Percentiles rank a stretch among this genome's conserved stretches.
phyloP scores from a whole-genome alignment of 2,888 invertebrate species.

The Smittia aterrima region DNA sequence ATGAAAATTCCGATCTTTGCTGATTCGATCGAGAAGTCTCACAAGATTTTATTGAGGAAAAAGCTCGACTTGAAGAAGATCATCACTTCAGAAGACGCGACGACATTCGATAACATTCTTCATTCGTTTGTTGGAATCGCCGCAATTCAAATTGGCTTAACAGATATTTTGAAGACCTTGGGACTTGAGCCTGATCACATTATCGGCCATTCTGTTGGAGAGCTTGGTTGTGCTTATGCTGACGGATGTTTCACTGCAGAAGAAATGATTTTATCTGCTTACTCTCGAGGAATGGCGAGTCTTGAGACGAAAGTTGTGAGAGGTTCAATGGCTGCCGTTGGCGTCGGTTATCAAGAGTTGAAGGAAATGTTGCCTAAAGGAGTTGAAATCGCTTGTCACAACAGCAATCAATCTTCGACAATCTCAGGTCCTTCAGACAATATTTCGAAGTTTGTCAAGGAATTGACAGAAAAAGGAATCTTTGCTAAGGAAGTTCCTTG shows the following conservation, averaged over 20 bases:
- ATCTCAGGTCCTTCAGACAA: conserved; percentile 79
- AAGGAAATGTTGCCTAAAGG: conserved; percentile 65
- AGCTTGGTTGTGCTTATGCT: conserved; percentile 92
- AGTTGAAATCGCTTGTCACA: conserved; percentile 85
- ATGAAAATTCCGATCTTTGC: conserved; percentile 73
- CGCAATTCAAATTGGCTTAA: conserved; percentile 63
- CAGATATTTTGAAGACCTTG: conserved; percentile 61
- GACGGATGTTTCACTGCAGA: conserved; percentile 87
- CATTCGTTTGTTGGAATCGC: conserved; percentile 74
- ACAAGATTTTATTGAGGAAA: conserved; percentile 58
- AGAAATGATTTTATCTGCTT: conserved; percentile 80
- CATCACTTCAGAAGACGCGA: conserved; percentile 61
- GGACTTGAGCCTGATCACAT: conserved; percentile 71
- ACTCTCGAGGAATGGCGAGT: conserved; percentile 76
- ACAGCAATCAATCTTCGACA: conserved; percentile 79
- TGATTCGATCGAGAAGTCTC: conserved; percentile 64
- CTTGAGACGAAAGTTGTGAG: conserved; percentile 66
- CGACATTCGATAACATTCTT: conserved; percentile 63
- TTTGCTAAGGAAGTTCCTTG: conserved; percentile 83
- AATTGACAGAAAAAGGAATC: conserved; percentile 67
- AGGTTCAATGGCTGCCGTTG: conserved; percentile 89
- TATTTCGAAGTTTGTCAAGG: conserved; percentile 64
- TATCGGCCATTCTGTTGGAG: conserved; percentile 91
- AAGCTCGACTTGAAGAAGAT: conserved; percentile 65
- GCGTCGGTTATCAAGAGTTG: conserved; percentile 61